Base-by-base conservation (phyloP, 2,113 vertebrate genomes). In the Salvelinus alpinus region DNA sequence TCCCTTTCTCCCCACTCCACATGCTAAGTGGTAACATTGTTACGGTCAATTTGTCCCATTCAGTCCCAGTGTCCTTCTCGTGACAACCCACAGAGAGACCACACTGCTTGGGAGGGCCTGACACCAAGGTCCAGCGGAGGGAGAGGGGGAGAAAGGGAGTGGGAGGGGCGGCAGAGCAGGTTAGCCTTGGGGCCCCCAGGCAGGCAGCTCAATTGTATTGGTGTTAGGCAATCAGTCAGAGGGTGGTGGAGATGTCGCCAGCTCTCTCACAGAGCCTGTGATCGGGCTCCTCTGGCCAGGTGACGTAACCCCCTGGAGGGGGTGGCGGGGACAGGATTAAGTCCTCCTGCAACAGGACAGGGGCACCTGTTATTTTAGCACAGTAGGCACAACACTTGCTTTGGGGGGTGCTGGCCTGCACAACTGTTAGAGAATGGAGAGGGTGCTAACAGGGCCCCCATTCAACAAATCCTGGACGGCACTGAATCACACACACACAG, bases 41-140 rank as follows among this genome's bases (percentile, higher is more conserved):
- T 91, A 89, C 85, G 92, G 91, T 92, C 93, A 92, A 94, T 94
- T 93, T 93, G 91, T 91, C 89, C 92, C 87, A 92, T 94, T 93
- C 92, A 93, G 87, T 88, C 91, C 89, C 90, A 89, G 92, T 92
- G 89, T 83, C 90, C 89, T 84, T 85, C 83, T 84, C 80, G 77
- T 87, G 89, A 92, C 89, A 91, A 89, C 84, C 83, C 51, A 71
- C 86, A 86, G 90, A 87, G 86, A 86, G 86, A 91, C 88, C 90
- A 88, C 89, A 88, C 90, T 80, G 90, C 88, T 88, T 87, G 86
- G 83, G 86, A 91, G 90, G 90, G 87, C 85, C 88, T 89, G 88
- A 92, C 91, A 90, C 90, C 88, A 86, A 89, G 89, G 86, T 84
- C 82, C 77, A 59, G 74, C 64, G 77, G 74, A 81, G 62, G 75